These are phyloP conservation scores for Odontocerum albicorne DNA, from an alignment of 2,888 invertebrate genomes.

Conservation along the genomic window DNA sequence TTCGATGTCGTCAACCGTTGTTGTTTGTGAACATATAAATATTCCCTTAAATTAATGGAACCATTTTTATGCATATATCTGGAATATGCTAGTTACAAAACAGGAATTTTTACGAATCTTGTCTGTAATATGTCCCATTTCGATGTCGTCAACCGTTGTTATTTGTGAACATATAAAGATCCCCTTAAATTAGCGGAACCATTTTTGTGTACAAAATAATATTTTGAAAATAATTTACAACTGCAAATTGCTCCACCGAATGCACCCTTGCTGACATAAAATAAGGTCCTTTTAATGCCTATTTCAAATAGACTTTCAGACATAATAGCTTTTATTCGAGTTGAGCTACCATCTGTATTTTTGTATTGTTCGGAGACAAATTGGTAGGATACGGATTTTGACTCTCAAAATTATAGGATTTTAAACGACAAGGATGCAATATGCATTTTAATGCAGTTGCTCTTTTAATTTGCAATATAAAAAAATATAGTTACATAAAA, in stretches of 20 bases:
- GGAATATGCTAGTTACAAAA: too few relatives aligned
- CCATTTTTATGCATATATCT: constrained; percentile 13
- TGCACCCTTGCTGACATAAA: too few relatives aligned
- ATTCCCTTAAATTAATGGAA: constrained; percentile 13
- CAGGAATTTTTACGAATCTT: too few relatives aligned
- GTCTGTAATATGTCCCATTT: too few relatives aligned
- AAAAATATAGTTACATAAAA: too few relatives aligned
- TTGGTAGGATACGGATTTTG: constrained; percentile 8
- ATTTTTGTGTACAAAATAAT: constrained; percentile 16
- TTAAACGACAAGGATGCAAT: too few relatives aligned
- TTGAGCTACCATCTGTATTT: neutral
- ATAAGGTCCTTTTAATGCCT: too few relatives aligned
- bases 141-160: too few relatives aligned
- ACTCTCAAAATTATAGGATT: constrained; percentile 10
- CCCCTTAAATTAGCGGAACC: constrained; percentile 15
- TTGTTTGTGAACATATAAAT: constrained; percentile 3
- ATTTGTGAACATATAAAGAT: constrained; percentile 4
- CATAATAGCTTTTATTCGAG: neutral
- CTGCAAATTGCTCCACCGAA: constrained; percentile 8
- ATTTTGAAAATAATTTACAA: constrained; percentile 20
- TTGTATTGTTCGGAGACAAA: constrained; percentile 4
- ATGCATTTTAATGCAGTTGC: too few relatives aligned
- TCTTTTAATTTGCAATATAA: too few relatives aligned
- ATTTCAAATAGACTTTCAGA: too few relatives aligned
- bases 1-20: too few relatives aligned